phyloP scores from a whole-genome alignment of 2,797 vertebrate species.

The Catostomus latipinnis region DNA sequence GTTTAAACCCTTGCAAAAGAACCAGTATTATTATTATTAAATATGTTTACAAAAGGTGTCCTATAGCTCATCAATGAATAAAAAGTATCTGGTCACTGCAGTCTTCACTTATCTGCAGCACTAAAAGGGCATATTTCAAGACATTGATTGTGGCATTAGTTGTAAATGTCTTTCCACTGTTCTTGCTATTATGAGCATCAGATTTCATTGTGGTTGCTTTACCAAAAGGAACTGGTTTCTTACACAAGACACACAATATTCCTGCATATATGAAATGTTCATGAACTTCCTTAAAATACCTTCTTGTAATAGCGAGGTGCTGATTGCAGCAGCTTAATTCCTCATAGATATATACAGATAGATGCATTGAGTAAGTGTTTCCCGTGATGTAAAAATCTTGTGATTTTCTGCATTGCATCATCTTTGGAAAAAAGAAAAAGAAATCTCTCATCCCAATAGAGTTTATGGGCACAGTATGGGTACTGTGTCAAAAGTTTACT shows the following conservation, averaged over 20 bases:
- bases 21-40: constrained; percentile 32
- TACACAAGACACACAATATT: background rate
- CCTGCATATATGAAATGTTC: background rate
- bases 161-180: background rate
- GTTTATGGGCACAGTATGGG: no score
- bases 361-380: background rate
- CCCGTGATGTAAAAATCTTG: background rate
- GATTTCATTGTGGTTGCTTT: background rate
- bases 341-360: background rate
- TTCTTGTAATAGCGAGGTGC: background rate
- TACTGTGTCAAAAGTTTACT: no score
- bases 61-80: constrained; percentile 41
- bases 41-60: constrained; percentile 31
- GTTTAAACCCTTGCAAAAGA: constrained; percentile 18
- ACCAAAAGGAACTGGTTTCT: background rate
- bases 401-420: background rate
- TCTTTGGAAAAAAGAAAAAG: background rate
- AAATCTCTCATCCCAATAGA: no score
- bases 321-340: background rate
- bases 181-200: background rate
- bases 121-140: background rate
- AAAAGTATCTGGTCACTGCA: constrained; percentile 36
- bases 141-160: no score
- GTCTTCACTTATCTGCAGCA: background rate
- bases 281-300: background rate